Conservation (phyloP, 2,888 invertebrate genomes). For the Sarcophaga caerulescens region DNA sequence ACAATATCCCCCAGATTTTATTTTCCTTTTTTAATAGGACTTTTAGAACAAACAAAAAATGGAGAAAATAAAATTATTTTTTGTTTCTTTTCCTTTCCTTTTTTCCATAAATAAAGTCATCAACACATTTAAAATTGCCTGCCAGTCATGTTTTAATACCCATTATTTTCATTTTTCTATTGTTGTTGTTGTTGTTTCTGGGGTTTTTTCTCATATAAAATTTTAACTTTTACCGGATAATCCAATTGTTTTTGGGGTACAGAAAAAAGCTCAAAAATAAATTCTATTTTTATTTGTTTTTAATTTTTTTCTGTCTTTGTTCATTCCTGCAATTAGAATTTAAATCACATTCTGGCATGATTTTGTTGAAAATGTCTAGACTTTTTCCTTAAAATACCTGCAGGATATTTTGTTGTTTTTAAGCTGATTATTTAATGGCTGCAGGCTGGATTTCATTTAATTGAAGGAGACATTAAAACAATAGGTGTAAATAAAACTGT, state of each 20-base stretch:
- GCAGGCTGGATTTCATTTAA: background rate
- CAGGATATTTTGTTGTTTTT: background rate
- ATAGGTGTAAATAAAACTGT: background rate
- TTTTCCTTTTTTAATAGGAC: background rate
- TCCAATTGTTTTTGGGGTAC: conserved; percentile 12
- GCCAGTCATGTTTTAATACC: conserved; percentile 39
- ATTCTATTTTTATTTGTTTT: conserved; percentile 10
- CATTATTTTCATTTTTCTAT: background rate
- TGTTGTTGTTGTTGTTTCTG: background rate
- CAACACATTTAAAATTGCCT: conserved; percentile 57
- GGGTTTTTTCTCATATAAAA: background rate
- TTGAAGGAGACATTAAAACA: background rate
- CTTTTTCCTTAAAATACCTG: background rate
- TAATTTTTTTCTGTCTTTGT: background rate
- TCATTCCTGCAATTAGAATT: conserved; percentile 11
- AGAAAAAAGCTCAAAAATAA: background rate
- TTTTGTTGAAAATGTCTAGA: conserved; percentile 32
- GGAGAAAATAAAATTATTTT: background rate
- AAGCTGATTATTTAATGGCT: conserved; percentile 15
- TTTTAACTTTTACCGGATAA: conserved; percentile 30
- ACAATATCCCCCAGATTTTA: background rate
- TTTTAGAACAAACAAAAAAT: background rate
- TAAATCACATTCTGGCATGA: background rate
- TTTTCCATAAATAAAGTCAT: conserved; percentile 54
- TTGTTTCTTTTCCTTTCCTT: conserved; percentile 9